Evolutionary conservation across 2,113 vertebrate genomes (phyloP), one percentile per base, ranked within the genome.

Genomic region (Aspidoscelis tigris): DNA sequence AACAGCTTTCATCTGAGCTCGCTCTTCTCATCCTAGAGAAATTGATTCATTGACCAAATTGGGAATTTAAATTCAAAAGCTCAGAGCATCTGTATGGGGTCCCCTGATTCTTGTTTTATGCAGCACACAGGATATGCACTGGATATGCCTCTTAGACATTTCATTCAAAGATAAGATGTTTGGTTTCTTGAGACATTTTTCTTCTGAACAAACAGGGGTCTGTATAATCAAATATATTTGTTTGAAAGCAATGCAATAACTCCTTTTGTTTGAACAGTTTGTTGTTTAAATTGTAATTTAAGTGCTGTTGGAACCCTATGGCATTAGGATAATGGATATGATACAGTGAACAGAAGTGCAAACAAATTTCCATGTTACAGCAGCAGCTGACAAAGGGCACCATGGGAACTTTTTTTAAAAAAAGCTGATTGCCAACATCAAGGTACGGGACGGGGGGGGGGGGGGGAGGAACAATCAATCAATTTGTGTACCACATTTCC

Each of bases 1-100:
- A 88, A 74, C 90, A 1, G 91, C 92, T 88, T 76, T 70, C 85
- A 55, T 80, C 85, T 3, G 4, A 0, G 11, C 82, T 47, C 39
- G 24, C 79, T 70, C 0, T 76, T 73, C 88, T 82, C 84, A 12
- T 89, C 87, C 84, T 85, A 50, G 76, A 1, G 79, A 89, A 86
- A 89, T 87, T 89, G 90, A 89, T 88, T 90, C 92, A 89, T 89
- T 83, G 90, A 88, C 90, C 89, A 92, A 90, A 94, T 85, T 89
- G 88, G 87, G 87, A 88, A 82, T 93, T 90, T 89, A 87, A 90
- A 94, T 92, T 89, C 90, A 88, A 82, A 89, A 92, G 92, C 91
- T 44, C 53, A 73, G 83, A 66, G 21, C 55, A 78, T 87, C 80
- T 41, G 74, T 0, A 71, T 39, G 80, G 18, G 1, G 2, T 0